phyloP scores from a whole-genome alignment of 2,113 vertebrate species.

The Triplophysa dalaica region DNA sequence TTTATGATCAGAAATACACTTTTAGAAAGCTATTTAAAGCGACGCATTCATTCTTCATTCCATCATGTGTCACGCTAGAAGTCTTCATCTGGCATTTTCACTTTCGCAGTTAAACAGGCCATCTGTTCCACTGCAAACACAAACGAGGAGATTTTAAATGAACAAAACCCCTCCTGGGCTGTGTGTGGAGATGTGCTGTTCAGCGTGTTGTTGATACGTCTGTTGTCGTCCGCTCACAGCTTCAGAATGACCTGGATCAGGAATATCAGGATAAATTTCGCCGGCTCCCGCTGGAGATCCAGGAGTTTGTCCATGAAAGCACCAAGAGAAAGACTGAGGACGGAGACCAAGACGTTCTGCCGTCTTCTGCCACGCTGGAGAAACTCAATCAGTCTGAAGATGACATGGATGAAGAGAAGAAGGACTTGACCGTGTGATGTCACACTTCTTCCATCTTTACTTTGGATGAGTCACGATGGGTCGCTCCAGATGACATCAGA shows the following conservation, averaged over 20 bases:
- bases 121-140: no score
- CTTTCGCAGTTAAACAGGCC: no score
- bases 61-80: no score
- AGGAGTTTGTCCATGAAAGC: constrained; percentile 97
- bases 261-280: constrained; percentile 99
- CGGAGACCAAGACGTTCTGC: constrained; percentile 60
- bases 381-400: constrained; percentile 87
- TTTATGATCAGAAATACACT: neutral
- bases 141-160: no score
- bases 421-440: constrained; percentile 39
- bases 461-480: neutral
- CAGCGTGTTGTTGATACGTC: neutral
- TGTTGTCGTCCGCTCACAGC: constrained; percentile 66
- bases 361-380: constrained; percentile 68
- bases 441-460: constrained; percentile 7
- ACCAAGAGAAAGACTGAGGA: constrained; percentile 89
- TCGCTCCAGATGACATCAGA: neutral
- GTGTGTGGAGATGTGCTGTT: neutral
- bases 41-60: no score
- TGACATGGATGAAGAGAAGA: constrained; percentile 76
- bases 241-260: constrained; percentile 95
- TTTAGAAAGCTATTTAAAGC: neutral
- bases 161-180: no score
- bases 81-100: no score
- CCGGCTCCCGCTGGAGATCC: constrained; percentile 93